phyloP scores from a whole-genome alignment of 2,113 vertebrate species.

The Heterotilapia buettikoferi region DNA sequence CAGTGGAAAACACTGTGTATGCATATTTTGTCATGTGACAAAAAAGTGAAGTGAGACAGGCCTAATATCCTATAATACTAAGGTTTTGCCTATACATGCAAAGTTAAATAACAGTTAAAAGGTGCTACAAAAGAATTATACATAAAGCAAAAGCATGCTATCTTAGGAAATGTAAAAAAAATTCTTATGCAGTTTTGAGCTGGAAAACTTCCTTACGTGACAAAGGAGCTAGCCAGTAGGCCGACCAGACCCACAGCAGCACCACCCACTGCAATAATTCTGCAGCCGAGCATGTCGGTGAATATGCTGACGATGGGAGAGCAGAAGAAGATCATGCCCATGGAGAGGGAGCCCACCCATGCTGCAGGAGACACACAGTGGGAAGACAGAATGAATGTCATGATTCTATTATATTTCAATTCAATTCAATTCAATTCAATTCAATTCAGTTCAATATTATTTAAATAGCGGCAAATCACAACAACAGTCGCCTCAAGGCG shows the following conservation, averaged over 20 bases:
- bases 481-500: not conserved
- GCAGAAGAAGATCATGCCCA: constrained; percentile 99
- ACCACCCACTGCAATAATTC: constrained; percentile 82
- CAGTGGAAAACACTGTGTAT: not conserved
- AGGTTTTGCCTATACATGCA: not conserved
- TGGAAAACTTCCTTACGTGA: constrained; percentile 76
- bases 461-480: not conserved
- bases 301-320: constrained; percentile 94
- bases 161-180: not conserved
- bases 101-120: not conserved
- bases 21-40: not conserved
- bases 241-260: constrained; percentile 85
- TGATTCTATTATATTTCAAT: not conserved
- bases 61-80: not conserved
- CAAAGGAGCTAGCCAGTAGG: constrained; percentile 90
- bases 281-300: constrained; percentile 89
- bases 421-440: not conserved
- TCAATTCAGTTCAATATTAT: not conserved
- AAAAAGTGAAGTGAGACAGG: not conserved
- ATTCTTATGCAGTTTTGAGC: not conserved
- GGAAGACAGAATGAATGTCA: not conserved
- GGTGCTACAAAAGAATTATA: not conserved
- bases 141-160: not conserved
- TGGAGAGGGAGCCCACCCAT: constrained; percentile 90
- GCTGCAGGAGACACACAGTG: constrained; percentile 71